Evolutionary conservation across 2,888 invertebrate genomes (phyloP), one percentile per base, ranked within the genome.

Genomic region (Idaea biselata): DNA sequence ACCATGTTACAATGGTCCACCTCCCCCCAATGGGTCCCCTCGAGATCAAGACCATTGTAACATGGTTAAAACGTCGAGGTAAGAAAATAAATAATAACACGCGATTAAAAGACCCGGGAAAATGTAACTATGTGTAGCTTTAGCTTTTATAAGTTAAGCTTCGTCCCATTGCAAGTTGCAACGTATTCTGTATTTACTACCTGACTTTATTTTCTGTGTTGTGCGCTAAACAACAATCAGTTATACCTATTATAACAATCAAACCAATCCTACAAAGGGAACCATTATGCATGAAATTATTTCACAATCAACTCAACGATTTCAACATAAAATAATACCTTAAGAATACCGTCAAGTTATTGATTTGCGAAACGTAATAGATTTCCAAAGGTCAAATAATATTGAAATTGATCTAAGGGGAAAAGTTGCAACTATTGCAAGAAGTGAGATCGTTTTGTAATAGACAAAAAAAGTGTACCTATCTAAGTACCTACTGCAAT

Each of bases 321-420:
- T 79, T 72, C 66, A 68, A 68, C 68, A 61, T 65, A 62, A 77
- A 44, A 73, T 73, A 74, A 77, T 77, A 75, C 75, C 76, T 66
- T 78, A 80, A 76, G 79, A 78, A 76, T 78, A 77, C 73, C 76
- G 74, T 68, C 78, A 79, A 80, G 77, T 77, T 77, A 75, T 76
- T 59, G 59, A 64, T 61, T 87, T 83, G 77, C 82, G 85, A 83
- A 87, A 87, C 74, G 78, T 79, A 80, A 81, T 73, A 71, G 73
- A 76, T 71, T 69, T 64, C 60, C 66, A 87, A 86, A 88, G 87
- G 86, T 88, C 84, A 81, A 67, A 64, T 65, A 73, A 71, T 73
- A 77, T 79, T 76, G 81, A 80, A 83, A 83, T 73, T 72, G 73
- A 76, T 73, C 66, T 70, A 67, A 68, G 64, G 44, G 69, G 70